Percentiles rank a stretch among this genome's conserved stretches.
Evolutionary conservation across 2,888 invertebrate genomes (phyloP).

Genomic region (Erpobdella octoculata): DNA sequence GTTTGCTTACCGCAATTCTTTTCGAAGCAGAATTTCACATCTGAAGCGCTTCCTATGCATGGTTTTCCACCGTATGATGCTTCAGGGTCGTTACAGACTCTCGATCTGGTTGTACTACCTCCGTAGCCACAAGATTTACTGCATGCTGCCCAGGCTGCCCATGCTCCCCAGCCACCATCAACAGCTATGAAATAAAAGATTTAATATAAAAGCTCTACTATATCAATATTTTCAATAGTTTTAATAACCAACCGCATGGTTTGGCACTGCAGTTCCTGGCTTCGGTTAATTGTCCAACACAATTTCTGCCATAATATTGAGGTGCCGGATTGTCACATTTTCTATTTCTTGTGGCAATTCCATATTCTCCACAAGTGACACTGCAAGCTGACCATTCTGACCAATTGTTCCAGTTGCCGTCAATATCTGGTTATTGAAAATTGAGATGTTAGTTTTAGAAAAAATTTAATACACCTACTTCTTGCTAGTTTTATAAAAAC

Average conservation of each 20-base stretch:
- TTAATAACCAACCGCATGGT: slow-evolving; percentile 23
- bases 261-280: slow-evolving; percentile 26
- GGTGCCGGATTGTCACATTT: slow-evolving; percentile 30
- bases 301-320: slow-evolving; percentile 30
- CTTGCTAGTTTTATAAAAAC: neutral
- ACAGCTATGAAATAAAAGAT: slow-evolving; percentile 25
- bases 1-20: slow-evolving; percentile 16
- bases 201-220: neutral
- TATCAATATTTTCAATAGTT: neutral
- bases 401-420: slow-evolving; percentile 36
- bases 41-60: slow-evolving; percentile 43
- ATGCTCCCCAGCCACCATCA: slow-evolving; percentile 36
- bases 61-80: slow-evolving; percentile 44
- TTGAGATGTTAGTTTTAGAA: too few relatives aligned
- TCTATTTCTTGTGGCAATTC: slow-evolving; percentile 28
- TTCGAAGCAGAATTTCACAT: slow-evolving; percentile 33
- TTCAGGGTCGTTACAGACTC: slow-evolving; percentile 35
- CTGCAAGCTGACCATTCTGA: slow-evolving; percentile 33
- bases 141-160: slow-evolving; percentile 35
- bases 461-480: too few relatives aligned
- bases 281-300: slow-evolving; percentile 24
- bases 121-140: slow-evolving; percentile 33
- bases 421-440: slow-evolving; percentile 10
- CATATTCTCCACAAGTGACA: slow-evolving; percentile 35
- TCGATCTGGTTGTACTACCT: slow-evolving; percentile 21